phyloP scores from a whole-genome alignment of 2,888 invertebrate species.

The Ochropacha duplaris region DNA sequence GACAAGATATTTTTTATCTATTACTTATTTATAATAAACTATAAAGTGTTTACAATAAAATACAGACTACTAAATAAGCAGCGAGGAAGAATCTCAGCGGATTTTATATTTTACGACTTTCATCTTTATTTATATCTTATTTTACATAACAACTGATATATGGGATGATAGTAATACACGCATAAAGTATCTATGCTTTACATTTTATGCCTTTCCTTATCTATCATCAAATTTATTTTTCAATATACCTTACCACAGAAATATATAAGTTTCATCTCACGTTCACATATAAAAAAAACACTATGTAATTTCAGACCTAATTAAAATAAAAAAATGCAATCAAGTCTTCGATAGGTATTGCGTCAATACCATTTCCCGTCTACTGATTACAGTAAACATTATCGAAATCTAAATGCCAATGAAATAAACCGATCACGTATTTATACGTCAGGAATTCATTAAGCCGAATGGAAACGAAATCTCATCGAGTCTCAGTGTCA shows the following conservation, averaged over 20 bases:
- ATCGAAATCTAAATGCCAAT: conserved; percentile 18
- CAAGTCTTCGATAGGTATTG: not conserved
- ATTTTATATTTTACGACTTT: conserved; percentile 1
- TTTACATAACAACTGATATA: conserved; percentile 3
- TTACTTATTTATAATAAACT: too few relatives aligned
- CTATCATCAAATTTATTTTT: not conserved
- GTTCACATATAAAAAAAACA: too few relatives aligned
- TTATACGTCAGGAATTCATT: conserved; percentile 60
- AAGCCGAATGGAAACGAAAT: conserved; percentile 46
- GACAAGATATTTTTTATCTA: too few relatives aligned
- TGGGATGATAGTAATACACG: not conserved
- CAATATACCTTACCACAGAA: too few relatives aligned
- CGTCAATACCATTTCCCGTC: not conserved
- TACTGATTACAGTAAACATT: not conserved
- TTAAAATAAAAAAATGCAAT: not conserved
- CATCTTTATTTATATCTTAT: conserved; percentile 3
- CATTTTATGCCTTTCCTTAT: not conserved
- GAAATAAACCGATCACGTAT: conserved; percentile 46
- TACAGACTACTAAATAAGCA: too few relatives aligned
- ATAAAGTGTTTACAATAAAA: too few relatives aligned
- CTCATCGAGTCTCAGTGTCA: conserved; percentile 40
- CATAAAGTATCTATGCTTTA: not conserved
- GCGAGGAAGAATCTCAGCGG: not conserved
- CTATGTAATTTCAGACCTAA: too few relatives aligned
- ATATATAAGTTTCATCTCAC: too few relatives aligned